phyloP scores from a whole-genome alignment of 2,113 vertebrate genomes.

The Crotalus helleri region DNA sequence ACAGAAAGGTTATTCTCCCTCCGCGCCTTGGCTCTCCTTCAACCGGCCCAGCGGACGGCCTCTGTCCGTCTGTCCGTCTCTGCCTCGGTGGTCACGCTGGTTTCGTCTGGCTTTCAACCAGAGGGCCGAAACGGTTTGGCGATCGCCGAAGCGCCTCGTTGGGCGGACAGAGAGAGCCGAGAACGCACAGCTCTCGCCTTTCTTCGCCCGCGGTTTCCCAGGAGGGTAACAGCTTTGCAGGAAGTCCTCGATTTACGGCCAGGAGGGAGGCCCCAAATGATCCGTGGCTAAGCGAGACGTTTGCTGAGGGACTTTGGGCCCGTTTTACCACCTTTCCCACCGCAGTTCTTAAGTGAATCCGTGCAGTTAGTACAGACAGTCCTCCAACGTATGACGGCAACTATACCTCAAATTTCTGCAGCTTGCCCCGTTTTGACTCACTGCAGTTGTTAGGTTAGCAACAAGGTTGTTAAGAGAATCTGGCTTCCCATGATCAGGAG shows the following conservation, averaged over 20 bases:
- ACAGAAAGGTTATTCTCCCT: background rate
- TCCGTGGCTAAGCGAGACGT: background rate
- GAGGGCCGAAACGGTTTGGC: background rate
- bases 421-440: background rate
- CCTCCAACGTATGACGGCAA: background rate
- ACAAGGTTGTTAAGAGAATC: too few species aligned
- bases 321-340: rapidly evolving
- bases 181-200: rapidly evolving
- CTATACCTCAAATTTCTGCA: rapidly evolving
- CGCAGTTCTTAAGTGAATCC: rapidly evolving
- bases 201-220: background rate
- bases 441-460: too few species aligned
- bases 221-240: background rate
- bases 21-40: background rate
- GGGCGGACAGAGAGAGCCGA: background rate
- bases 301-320: background rate
- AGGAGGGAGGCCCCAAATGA: background rate
- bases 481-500: too few species aligned
- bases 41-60: background rate
- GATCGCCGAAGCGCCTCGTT: background rate
- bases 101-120: background rate
- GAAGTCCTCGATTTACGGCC: background rate
- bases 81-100: background rate
- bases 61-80: background rate
- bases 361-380: background rate